phyloP scores from a whole-genome alignment of 2,888 invertebrate genomes.

The Philhelius pedissequus region DNA sequence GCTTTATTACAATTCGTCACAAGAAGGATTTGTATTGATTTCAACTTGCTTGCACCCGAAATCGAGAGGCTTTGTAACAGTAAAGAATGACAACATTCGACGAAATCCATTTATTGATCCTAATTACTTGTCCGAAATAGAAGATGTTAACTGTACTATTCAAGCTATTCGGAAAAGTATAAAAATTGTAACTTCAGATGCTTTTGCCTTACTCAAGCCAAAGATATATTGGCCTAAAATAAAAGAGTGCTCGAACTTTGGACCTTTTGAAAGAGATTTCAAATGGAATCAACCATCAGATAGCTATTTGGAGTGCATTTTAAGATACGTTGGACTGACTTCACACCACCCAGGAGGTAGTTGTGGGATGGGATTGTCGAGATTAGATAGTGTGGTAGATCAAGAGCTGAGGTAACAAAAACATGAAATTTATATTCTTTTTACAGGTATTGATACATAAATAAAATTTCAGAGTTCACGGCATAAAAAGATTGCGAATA shows the following conservation, averaged over 20 bases:
- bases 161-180: constrained; percentile 83
- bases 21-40: constrained; percentile 86
- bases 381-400: constrained; percentile 83
- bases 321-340: constrained; percentile 83
- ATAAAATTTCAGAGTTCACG: constrained; percentile 81
- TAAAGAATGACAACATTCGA: constrained; percentile 81
- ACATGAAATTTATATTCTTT: neutral
- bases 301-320: constrained; percentile 83
- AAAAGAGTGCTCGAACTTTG: constrained; percentile 80
- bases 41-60: constrained; percentile 85
- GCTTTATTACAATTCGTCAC: constrained; percentile 82
- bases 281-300: constrained; percentile 77
- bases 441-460: neutral
- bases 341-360: constrained; percentile 91
- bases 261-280: constrained; percentile 80
- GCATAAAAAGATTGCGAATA: constrained; percentile 84
- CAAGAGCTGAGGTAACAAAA: constrained; percentile 81
- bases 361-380: constrained; percentile 83
- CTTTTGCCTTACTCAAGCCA: constrained; percentile 83
- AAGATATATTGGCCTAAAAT: constrained; percentile 84
- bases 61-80: constrained; percentile 84
- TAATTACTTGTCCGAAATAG: constrained; percentile 83
- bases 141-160: constrained; percentile 84
- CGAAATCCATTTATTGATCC: constrained; percentile 86
- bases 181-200: constrained; percentile 79